Evolutionary conservation across 2,113 vertebrate genomes (phyloP).

Genomic region (Seriola aureovittata): DNA sequence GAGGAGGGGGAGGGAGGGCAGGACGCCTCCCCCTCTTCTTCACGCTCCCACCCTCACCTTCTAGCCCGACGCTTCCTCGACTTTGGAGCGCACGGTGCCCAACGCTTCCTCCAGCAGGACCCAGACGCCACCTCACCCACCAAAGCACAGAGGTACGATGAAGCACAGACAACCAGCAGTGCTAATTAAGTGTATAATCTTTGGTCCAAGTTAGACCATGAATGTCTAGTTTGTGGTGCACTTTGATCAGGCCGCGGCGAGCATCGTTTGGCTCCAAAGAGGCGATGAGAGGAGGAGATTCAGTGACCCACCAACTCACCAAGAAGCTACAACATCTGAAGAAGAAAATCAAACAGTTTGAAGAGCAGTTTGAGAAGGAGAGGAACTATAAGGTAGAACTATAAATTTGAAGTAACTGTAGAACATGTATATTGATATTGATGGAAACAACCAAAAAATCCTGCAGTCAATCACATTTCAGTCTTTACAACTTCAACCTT

Average conservation of each 20-base stretch:
- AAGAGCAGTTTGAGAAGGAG: slow-evolving; percentile 98
- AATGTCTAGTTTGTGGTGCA: not conserved
- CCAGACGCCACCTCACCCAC: slow-evolving; percentile 88
- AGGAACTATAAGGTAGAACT: slow-evolving; percentile 90
- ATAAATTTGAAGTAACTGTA: not conserved
- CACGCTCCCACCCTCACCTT: slow-evolving; percentile 85
- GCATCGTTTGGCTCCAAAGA: slow-evolving; percentile 95
- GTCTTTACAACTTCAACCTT: too few species aligned
- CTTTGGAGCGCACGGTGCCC: slow-evolving; percentile 91
- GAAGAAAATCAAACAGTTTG: slow-evolving; percentile 98
- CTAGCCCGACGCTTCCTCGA: slow-evolving; percentile 93
- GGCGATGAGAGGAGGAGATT: slow-evolving; percentile 90
- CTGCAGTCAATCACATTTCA: too few species aligned
- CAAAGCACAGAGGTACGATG: slow-evolving; percentile 91
- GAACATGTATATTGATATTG: too few species aligned
- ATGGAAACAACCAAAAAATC: too few species aligned
- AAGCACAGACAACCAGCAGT: too few species aligned
- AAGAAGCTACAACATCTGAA: slow-evolving; percentile 94
- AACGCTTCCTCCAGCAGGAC: slow-evolving; percentile 95
- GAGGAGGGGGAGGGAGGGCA: slow-evolving; percentile 87
- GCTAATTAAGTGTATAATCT: not conserved
- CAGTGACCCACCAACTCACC: slow-evolving; percentile 93
- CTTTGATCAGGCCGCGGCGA: slow-evolving; percentile 88
- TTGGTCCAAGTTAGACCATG: not conserved
- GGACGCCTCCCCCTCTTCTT: slow-evolving; percentile 70